These are phyloP conservation scores for Lophius americanus DNA, from an alignment of 2,797 vertebrate genomes.

Conservation along the genomic window DNA sequence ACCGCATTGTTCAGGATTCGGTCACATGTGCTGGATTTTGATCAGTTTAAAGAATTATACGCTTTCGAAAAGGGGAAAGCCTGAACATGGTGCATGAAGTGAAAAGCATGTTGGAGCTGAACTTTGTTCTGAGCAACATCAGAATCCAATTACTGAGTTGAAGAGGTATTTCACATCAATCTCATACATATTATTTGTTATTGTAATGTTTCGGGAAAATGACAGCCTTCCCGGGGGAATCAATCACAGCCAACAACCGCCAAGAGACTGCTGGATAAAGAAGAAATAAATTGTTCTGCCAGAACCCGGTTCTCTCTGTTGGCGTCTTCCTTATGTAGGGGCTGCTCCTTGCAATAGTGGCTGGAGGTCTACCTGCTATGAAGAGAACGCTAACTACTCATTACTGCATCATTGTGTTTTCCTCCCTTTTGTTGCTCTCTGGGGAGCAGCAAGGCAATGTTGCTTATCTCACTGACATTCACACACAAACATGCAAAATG, in stretches of 20 bases:
- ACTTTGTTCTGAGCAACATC: neutral
- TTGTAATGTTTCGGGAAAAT: slow-evolving; percentile 22
- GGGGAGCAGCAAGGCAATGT: slow-evolving; percentile 30
- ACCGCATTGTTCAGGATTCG: no score
- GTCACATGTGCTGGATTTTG: no score
- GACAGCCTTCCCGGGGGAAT: slow-evolving; percentile 7
- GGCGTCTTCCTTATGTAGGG: slow-evolving; percentile 20
- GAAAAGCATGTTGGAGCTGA: no score
- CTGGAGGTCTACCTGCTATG: slow-evolving; percentile 15
- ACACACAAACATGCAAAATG: slow-evolving; percentile 24
- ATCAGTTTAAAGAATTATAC: no score
- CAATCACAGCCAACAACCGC: neutral
- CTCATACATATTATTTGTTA: slow-evolving; percentile 1
- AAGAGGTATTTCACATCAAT: slow-evolving; percentile 3
- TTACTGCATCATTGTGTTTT: slow-evolving; percentile 53
- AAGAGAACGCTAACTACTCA: slow-evolving; percentile 33
- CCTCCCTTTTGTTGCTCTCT: slow-evolving; percentile 29
- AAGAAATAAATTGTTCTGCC: neutral
- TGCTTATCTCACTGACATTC: slow-evolving; percentile 66
- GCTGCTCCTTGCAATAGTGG: slow-evolving; percentile 8
- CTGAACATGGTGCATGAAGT: neutral
- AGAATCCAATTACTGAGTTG: neutral
- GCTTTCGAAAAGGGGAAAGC: neutral
- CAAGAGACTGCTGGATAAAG: neutral
- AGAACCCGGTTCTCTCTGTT: neutral